Percentiles rank a stretch among this genome's conserved stretches.
Conservation (phyloP, 2,797 vertebrate genomes). For the Chelon auratus region DNA sequence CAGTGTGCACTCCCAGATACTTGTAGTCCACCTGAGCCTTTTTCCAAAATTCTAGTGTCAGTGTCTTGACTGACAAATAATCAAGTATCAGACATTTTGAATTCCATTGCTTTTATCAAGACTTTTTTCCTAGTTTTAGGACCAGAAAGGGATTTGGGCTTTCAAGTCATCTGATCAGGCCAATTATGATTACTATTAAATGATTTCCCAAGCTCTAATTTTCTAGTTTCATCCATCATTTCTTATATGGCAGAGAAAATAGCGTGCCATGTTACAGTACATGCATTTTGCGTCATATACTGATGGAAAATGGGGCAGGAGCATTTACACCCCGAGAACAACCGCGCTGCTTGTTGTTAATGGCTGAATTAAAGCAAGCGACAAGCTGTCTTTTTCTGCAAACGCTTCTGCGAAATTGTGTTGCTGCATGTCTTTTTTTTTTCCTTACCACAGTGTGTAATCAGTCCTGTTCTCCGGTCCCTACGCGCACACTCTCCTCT, state of each 20-base stretch:
- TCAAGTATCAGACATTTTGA: background rate
- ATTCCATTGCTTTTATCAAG: background rate
- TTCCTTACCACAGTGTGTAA: slow-evolving; percentile 17
- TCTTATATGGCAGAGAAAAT: slow-evolving; percentile 4
- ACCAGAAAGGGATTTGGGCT: background rate
- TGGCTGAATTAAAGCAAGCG: slow-evolving; percentile 59
- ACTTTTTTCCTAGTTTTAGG: background rate
- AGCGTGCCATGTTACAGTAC: slow-evolving; percentile 12
- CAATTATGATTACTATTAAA: background rate
- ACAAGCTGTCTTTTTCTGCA: slow-evolving; percentile 54
- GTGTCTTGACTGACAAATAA: background rate
- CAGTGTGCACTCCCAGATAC: no score
- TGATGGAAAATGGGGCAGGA: slow-evolving; percentile 50
- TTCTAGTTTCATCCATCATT: background rate
- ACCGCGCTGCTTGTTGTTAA: slow-evolving; percentile 54
- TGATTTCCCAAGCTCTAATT: background rate
- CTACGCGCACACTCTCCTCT: slow-evolving; percentile 38
- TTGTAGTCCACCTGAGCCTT: no score
- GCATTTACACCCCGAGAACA: slow-evolving; percentile 51
- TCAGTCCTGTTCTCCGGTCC: slow-evolving; percentile 36
- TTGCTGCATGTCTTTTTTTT: slow-evolving; percentile 21
- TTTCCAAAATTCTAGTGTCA: no score
- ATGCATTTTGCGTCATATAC: slow-evolving; percentile 42
- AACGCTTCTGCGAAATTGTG: slow-evolving; percentile 36
- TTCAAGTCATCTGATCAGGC: background rate